Percentiles rank a stretch among this genome's conserved stretches.
These are phyloP conservation scores for Vanacampus margaritifer DNA, from an alignment of 2,113 vertebrate species.

Conservation along the genomic window DNA sequence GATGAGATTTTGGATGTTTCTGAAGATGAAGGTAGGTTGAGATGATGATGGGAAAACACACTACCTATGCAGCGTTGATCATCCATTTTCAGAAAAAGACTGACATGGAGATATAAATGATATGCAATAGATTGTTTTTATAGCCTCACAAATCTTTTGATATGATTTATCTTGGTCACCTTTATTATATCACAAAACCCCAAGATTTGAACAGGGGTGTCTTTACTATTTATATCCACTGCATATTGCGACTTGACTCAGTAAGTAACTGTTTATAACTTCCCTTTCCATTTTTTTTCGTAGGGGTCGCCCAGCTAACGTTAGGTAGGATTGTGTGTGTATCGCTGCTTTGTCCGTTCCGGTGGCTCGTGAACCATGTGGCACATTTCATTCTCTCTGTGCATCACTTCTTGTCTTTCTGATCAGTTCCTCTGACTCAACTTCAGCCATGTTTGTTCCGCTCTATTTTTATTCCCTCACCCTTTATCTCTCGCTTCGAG, in stretches of 20 bases:
- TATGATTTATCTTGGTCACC: not conserved
- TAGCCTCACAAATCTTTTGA: too few relatives aligned
- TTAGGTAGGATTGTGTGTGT: conserved; percentile 75
- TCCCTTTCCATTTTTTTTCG: conserved; percentile 54
- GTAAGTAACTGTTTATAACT: conserved; percentile 31
- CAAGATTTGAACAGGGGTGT: not conserved
- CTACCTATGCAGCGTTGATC: not conserved
- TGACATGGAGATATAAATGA: not conserved
- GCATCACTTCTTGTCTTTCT: conserved; percentile 56
- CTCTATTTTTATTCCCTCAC: conserved; percentile 24
- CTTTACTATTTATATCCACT: not conserved
- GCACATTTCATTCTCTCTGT: conserved; percentile 60
- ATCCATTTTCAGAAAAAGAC: conserved; percentile 25
- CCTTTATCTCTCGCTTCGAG: conserved; percentile 23
- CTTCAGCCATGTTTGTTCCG: conserved; percentile 36
- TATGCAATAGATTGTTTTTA: too few relatives aligned
- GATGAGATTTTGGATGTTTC: conserved; percentile 96
- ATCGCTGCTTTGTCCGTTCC: conserved; percentile 62
- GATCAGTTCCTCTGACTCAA: conserved; percentile 59
- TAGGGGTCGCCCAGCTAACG: conserved; percentile 77
- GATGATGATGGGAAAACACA: not conserved
- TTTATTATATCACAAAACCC: not conserved
- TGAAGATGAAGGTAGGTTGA: conserved; percentile 90
- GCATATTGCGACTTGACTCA: not conserved
- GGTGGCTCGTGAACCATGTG: conserved; percentile 58